Evolutionary conservation across 2,797 vertebrate species (phyloP).

Genomic region (Pipistrellus pipistrellus): DNA sequence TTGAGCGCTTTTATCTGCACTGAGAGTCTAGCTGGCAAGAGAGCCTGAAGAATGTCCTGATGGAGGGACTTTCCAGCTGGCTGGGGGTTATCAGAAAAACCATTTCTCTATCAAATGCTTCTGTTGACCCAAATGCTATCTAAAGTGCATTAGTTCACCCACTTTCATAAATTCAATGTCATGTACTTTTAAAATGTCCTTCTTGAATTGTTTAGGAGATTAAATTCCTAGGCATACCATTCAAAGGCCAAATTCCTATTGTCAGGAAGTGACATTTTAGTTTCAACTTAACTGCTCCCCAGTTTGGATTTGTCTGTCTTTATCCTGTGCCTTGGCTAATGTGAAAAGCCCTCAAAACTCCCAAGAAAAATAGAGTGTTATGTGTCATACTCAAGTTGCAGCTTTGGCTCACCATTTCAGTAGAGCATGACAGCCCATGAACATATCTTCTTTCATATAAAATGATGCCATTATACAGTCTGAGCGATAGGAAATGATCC

Average conservation of each 20-base stretch:
- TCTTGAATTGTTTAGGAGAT: slow-evolving; percentile 34
- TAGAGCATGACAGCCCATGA: not conserved
- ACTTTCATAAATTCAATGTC: slow-evolving; percentile 14
- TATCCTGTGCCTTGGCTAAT: not conserved
- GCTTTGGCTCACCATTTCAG: not conserved
- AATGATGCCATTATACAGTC: not conserved
- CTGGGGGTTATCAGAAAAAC: slow-evolving; percentile 26
- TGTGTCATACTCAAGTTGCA: not conserved
- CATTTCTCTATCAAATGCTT: slow-evolving; percentile 15
- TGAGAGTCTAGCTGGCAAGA: not conserved
- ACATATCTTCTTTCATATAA: not conserved
- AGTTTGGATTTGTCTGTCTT: not conserved
- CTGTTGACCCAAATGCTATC: slow-evolving; percentile 39
- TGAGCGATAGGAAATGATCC: not conserved
- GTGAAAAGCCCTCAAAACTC: not conserved
- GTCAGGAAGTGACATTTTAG: slow-evolving; percentile 10
- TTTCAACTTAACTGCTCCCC: not conserved
- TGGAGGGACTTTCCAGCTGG: slow-evolving; percentile 64
- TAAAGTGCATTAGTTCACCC: slow-evolving; percentile 42
- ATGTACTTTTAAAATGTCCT: not conserved
- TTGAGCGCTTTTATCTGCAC: not conserved
- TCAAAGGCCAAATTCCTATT: slow-evolving; percentile 42
- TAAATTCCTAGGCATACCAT: not conserved
- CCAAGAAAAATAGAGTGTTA: not conserved
- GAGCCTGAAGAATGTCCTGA: not conserved